Evolutionary conservation across 2,113 vertebrate species (phyloP).

Genomic region (Psilopsiagon aymara): DNA sequence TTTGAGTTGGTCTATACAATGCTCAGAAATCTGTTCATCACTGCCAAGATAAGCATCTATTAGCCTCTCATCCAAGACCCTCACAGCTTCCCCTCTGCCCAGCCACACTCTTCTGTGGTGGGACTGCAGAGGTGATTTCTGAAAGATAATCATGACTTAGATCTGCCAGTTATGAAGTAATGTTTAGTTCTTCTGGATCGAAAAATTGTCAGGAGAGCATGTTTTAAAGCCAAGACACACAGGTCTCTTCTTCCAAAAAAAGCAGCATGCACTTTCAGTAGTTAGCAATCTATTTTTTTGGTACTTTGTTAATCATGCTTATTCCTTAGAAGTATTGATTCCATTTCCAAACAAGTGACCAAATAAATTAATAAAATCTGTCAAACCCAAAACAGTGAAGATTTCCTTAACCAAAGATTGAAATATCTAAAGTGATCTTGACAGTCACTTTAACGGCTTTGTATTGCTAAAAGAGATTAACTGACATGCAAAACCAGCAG

Average conservation of each 20-base stretch:
- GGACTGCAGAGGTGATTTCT: neutral
- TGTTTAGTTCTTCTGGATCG: neutral
- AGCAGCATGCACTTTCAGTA: neutral
- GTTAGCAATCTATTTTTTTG: neutral
- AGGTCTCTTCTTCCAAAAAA: neutral
- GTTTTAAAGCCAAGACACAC: neutral
- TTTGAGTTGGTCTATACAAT: rapidly evolving
- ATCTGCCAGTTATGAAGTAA: neutral
- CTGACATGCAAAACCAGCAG: neutral
- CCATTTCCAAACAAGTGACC: neutral
- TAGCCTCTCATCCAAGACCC: neutral
- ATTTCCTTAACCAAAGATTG: neutral
- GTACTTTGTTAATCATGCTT: neutral
- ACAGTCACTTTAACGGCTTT: neutral
- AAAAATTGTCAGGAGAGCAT: neutral
- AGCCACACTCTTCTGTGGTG: neutral
- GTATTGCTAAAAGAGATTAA: neutral
- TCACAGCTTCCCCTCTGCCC: neutral
- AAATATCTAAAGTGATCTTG: neutral
- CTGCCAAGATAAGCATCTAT: neutral
- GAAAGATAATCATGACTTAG: neutral
- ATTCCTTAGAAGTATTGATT: neutral
- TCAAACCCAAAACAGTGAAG: neutral
- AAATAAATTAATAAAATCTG: neutral
- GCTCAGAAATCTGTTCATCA: neutral